Base-by-base conservation (phyloP, 2,113 vertebrate genomes). In the Bufo bufo region DNA sequence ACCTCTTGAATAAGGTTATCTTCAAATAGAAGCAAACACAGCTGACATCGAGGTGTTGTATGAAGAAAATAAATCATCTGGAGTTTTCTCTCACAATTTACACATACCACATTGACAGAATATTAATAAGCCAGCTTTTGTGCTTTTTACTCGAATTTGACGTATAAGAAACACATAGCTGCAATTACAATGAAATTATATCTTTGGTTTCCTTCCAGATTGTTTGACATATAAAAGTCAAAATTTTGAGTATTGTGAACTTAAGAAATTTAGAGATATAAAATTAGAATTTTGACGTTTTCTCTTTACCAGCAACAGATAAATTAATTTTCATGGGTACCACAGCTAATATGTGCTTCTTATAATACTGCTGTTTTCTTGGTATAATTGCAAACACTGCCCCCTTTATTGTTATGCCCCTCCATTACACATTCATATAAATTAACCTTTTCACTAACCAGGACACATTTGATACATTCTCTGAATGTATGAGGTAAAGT, bases 1-100 rank as follows among this genome's bases (percentile, higher is more conserved):
- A 77, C 43, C 59, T 63, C 19, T 63, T 78, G 74, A 78, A 86
- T 77, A 23, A 86, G 45, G 47, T 50, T 45, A 45, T 78, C 47
- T 77, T 63, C 10, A 20, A 49, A 45, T 33, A 58, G 66, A 85
- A 85, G 78, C 23, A 81, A 83, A 69, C 45, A 84, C 49, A 71
- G 66, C 63, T 84, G 63, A 71, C 82, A 84, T 63, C 50, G n/a
- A 84, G 74, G 72, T 77, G 85, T 86, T 77, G 58, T 65, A 78
- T 77, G 56, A 78, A 77, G 58, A 77, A 86, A 77, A 86, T 78
- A 86, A 65, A 86, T 86, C 74, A 77, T 86, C 74, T 61, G 12
- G 19, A 65, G 59, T 86, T 86, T 77, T 85, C n/a, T 50, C 49
- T 85, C 14, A 77, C 47, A 77, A 65, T 86, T 77, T 47, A 65